A percentile compares a stretch with the other conserved stretches of the same genome.
Conservation (phyloP, 2,888 invertebrate genomes). For the Saturnia pavonia region DNA sequence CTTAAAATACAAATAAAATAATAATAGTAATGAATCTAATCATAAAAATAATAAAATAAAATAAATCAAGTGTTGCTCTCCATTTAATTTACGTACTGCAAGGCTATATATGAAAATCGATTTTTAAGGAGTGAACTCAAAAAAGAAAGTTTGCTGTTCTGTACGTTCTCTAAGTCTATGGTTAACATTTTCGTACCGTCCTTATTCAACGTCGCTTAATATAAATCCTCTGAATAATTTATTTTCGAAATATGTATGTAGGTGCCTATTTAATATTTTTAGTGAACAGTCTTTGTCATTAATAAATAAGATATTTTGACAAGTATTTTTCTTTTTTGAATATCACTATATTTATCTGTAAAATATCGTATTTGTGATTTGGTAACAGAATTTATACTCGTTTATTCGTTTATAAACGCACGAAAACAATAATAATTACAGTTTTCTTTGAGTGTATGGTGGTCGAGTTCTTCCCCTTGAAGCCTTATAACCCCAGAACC, state of each 20-base stretch:
- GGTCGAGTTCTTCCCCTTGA: not conserved
- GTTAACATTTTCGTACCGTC: slow-evolving; percentile 12
- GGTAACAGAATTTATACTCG: not conserved
- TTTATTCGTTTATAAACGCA: too few relatives aligned
- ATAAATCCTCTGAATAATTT: slow-evolving; percentile 45
- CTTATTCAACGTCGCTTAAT: slow-evolving; percentile 49
- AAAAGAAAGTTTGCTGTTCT: slow-evolving; percentile 1
- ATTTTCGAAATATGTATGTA: slow-evolving; percentile 27
- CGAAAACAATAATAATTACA: not conserved
- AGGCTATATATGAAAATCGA: too few relatives aligned
- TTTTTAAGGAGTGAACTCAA: too few relatives aligned
- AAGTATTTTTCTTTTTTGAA: not conserved
- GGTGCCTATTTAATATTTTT: slow-evolving; percentile 9
- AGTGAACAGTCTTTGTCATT: slow-evolving; percentile 6
- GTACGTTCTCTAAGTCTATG: slow-evolving; percentile 8
- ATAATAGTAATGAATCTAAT: too few relatives aligned
- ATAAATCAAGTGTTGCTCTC: too few relatives aligned
- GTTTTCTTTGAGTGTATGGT: not conserved
- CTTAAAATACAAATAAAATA: too few relatives aligned
- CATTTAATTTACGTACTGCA: too few relatives aligned
- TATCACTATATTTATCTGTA: too few relatives aligned
- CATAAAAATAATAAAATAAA: too few relatives aligned
- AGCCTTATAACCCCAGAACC: not conserved
- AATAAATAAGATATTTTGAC: slow-evolving; percentile 3
- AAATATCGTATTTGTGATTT: too few relatives aligned